Percentiles rank a stretch among this genome's conserved stretches.
These are phyloP conservation scores for Bombus polaris DNA, from an alignment of 1,140 invertebrate species.

Conservation along the genomic window DNA sequence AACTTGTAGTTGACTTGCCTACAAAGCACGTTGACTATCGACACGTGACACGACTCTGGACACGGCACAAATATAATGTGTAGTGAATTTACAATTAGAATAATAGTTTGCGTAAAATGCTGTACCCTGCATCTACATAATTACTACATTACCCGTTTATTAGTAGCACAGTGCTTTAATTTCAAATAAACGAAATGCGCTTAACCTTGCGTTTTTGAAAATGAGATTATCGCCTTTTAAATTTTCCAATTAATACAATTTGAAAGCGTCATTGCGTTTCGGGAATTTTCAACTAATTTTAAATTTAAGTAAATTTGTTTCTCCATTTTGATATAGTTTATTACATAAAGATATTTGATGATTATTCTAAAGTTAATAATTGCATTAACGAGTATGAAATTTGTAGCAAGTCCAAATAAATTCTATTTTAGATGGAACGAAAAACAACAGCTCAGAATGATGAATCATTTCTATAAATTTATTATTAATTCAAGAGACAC, in stretches of 20 bases:
- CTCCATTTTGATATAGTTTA: background rate
- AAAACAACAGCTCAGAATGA: background rate
- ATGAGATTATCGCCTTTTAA: background rate
- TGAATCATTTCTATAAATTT: background rate
- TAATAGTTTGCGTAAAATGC: background rate
- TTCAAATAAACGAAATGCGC: background rate
- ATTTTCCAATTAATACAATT: background rate
- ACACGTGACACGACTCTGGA: constrained; percentile 22
- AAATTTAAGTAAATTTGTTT: background rate
- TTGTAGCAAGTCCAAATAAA: background rate
- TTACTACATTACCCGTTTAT: background rate
- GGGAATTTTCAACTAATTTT: background rate
- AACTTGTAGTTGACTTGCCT: constrained; percentile 7
- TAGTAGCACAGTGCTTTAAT: background rate
- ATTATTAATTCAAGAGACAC: no score
- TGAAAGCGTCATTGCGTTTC: no score
- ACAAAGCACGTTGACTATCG: constrained; percentile 12
- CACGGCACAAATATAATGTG: constrained; percentile 24
- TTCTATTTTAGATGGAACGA: background rate
- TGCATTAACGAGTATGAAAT: no score
- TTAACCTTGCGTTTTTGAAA: background rate
- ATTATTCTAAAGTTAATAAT: background rate
- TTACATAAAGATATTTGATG: background rate
- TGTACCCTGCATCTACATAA: background rate
- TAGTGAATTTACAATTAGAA: constrained; percentile 27